Conservation (phyloP, 37 sponge, comb jelly and placozoan genomes). For the Hormiphora californensis region DNA sequence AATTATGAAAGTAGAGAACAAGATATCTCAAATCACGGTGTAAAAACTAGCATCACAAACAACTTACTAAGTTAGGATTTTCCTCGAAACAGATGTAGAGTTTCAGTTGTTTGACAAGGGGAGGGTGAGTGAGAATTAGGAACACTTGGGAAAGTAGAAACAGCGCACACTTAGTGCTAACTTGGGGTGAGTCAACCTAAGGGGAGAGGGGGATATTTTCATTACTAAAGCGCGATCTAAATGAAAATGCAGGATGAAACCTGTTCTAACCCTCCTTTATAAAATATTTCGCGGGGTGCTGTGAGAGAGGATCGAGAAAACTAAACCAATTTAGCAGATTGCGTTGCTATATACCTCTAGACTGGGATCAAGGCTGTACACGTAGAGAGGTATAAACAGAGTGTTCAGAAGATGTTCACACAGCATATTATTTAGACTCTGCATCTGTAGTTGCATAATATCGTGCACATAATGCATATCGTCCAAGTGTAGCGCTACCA, state of each 20-base stretch:
- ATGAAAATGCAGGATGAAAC: no score
- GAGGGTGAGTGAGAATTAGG: slow-evolving; percentile 57
- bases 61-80: slow-evolving; percentile 32
- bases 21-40: no score
- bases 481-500: slow-evolving; percentile 91
- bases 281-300: no score
- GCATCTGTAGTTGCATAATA: slow-evolving; percentile 69
- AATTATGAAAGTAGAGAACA: no score
- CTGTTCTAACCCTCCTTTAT: no score
- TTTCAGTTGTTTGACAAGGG: slow-evolving; percentile 60
- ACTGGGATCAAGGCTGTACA: slow-evolving; percentile 56
- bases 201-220: no score
- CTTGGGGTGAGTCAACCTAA: slow-evolving; percentile 62
- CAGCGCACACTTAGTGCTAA: slow-evolving; percentile 69
- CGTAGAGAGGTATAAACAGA: slow-evolving; percentile 89
- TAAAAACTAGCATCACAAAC: no score
- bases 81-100: slow-evolving; percentile 54
- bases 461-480: slow-evolving; percentile 92
- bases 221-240: no score
- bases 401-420: slow-evolving; percentile 67
- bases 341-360: not conserved
- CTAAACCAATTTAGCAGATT: no score
- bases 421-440: slow-evolving; percentile 66
- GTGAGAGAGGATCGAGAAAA: no score
- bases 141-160: slow-evolving; percentile 89